phyloP scores from a whole-genome alignment of 2,797 vertebrate genomes.

The Uromys caudimaculatus region DNA sequence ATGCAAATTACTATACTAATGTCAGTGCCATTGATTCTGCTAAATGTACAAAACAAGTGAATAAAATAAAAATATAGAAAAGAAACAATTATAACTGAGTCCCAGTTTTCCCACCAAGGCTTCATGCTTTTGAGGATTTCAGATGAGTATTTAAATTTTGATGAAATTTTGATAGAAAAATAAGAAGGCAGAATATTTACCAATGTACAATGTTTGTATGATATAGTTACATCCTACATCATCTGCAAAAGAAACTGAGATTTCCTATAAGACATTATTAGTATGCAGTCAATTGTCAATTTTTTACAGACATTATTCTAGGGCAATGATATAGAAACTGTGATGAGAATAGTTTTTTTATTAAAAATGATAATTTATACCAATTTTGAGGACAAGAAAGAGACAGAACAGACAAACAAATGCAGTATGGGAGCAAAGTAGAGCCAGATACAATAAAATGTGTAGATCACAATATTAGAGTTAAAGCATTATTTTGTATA shows the following conservation, averaged over 20 bases:
- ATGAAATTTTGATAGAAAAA: neutral
- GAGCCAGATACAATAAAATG: neutral
- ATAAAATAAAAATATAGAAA: too few relatives aligned
- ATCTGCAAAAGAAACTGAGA: neutral
- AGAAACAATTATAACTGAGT: too few relatives aligned
- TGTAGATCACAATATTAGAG: neutral
- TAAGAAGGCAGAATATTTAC: neutral
- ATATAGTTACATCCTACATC: neutral
- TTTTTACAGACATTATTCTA: neutral
- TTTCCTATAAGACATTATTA: neutral
- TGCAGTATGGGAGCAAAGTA: neutral
- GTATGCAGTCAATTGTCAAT: neutral
- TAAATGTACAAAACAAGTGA: too few relatives aligned
- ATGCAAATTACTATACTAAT: too few relatives aligned
- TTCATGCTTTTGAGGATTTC: too few relatives aligned
- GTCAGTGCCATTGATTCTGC: too few relatives aligned
- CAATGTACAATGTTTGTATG: neutral
- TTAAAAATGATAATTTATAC: neutral
- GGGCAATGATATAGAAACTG: neutral
- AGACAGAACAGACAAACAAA: neutral
- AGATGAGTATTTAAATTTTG: too few relatives aligned
- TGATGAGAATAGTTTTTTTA: neutral
- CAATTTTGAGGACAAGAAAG: neutral
- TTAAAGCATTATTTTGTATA: neutral
- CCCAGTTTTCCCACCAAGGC: too few relatives aligned